A percentile compares a stretch with the other conserved stretches of the same genome.
These are phyloP conservation scores for Diprion similis DNA, from an alignment of 1,140 invertebrate species.

Conservation along the genomic window DNA sequence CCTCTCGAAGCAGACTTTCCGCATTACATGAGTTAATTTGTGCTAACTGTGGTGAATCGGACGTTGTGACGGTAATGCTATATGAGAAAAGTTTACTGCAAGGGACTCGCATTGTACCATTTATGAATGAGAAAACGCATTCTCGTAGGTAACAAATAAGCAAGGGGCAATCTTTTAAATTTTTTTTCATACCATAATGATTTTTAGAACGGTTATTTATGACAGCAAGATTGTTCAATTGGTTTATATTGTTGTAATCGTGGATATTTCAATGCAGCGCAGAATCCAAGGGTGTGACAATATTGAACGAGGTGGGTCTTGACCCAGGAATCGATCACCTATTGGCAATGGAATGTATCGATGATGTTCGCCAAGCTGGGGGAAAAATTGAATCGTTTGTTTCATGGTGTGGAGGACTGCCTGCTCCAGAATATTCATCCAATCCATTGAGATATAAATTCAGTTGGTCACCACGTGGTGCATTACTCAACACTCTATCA, in stretches of 20 bases:
- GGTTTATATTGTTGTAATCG: slow-evolving; percentile 12
- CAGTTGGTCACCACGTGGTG: slow-evolving; percentile 94
- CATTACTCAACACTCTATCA: slow-evolving; percentile 87
- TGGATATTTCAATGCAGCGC: slow-evolving; percentile 67
- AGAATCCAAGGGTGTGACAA: slow-evolving; percentile 83
- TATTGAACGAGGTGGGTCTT: slow-evolving; percentile 94
- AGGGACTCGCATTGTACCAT: neutral
- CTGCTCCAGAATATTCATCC: slow-evolving; percentile 93
- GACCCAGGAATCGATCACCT: slow-evolving; percentile 99
- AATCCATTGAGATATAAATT: slow-evolving; percentile 98
- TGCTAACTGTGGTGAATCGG: no score
- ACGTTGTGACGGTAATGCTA: no score
- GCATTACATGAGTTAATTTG: no score
- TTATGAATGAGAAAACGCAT: no score
- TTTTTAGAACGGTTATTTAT: slow-evolving; percentile 24
- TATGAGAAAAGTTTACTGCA: neutral
- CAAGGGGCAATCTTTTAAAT: neutral
- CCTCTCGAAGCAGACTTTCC: no score
- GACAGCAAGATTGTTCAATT: no score
- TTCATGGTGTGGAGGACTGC: slow-evolving; percentile 96
- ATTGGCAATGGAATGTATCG: slow-evolving; percentile 96
- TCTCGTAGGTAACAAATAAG: neutral
- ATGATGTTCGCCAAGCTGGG: slow-evolving; percentile 82
- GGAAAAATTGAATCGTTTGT: slow-evolving; percentile 92
- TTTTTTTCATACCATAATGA: slow-evolving; percentile 10